A percentile compares a stretch with the other conserved stretches of the same genome.
Conservation (phyloP, 2,888 invertebrate species). For the Epirrhoe tristata region DNA sequence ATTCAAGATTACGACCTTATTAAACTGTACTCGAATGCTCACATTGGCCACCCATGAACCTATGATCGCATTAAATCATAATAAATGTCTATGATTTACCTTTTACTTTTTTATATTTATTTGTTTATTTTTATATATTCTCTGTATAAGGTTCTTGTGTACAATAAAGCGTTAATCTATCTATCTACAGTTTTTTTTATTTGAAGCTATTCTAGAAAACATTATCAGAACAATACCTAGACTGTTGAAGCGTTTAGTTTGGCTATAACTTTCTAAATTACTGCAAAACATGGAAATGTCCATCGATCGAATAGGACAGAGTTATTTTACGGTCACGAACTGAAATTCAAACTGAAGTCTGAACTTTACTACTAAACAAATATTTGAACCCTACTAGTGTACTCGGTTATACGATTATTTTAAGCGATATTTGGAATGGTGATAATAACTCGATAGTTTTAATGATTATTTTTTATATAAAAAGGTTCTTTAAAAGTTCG, state of each 20-base stretch:
- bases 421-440: not conserved
- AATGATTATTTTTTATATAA: not conserved
- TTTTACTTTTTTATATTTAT: no score
- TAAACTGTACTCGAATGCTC: no score
- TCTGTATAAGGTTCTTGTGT: no score
- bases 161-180: no score
- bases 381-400: not conserved
- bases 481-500: not conserved
- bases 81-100: no score
- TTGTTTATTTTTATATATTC: no score
- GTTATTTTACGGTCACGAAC: constrained; percentile 5
- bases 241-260: not conserved
- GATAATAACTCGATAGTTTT: not conserved
- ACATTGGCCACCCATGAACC: no score
- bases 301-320: constrained; percentile 17
- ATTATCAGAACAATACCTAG: not conserved
- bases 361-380: not conserved
- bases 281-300: constrained; percentile 9
- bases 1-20: no score
- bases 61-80: no score
- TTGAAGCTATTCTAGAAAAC: no score
- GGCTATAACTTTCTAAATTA: constrained; percentile 3
- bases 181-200: no score
- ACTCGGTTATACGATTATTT: not conserved
- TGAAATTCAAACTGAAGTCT: not conserved